phyloP scores from a whole-genome alignment of 2,888 invertebrate genomes.

The Leucoma salicis region DNA sequence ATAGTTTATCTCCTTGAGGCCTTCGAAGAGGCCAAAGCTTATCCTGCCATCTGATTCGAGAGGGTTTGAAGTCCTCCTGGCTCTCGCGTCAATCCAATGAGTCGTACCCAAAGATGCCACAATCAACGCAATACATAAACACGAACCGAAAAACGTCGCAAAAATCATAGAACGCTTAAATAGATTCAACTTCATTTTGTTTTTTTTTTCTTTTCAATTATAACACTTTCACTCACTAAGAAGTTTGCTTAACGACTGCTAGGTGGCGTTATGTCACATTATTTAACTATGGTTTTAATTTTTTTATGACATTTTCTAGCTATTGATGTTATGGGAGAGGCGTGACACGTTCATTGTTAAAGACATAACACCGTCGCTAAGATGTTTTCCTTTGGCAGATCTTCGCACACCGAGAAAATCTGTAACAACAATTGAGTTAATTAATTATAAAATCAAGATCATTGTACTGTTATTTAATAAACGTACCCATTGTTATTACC shows the following conservation, averaged over 20 bases:
- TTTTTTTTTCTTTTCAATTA: slow-evolving; percentile 11
- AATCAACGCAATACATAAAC: slow-evolving; percentile 88
- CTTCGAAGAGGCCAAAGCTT: slow-evolving; percentile 93
- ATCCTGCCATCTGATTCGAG: slow-evolving; percentile 88
- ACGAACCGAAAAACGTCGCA: slow-evolving; percentile 90
- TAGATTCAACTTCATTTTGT: slow-evolving; percentile 83
- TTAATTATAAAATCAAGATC: slow-evolving; percentile 6
- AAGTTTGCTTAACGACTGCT: slow-evolving; percentile 46
- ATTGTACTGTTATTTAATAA: too few relatives aligned
- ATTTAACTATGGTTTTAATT: slow-evolving; percentile 36
- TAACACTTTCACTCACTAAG: slow-evolving; percentile 49
- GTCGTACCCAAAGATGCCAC: slow-evolving; percentile 92
- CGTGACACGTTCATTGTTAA: slow-evolving; percentile 53
- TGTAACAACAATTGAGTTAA: slow-evolving; percentile 57
- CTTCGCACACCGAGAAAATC: slow-evolving; percentile 59
- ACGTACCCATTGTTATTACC: too few relatives aligned
- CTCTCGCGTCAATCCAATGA: slow-evolving; percentile 90
- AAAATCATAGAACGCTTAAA: slow-evolving; percentile 90
- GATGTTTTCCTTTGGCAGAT: slow-evolving; percentile 43
- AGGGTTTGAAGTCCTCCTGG: slow-evolving; percentile 85
- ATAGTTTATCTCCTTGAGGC: slow-evolving; percentile 89
- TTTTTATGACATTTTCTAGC: slow-evolving; percentile 58
- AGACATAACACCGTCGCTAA: slow-evolving; percentile 34
- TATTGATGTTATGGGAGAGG: slow-evolving; percentile 47
- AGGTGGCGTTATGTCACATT: slow-evolving; percentile 73